phyloP scores from a whole-genome alignment of 2,888 invertebrate species.

The Chloroclystis v-ata region DNA sequence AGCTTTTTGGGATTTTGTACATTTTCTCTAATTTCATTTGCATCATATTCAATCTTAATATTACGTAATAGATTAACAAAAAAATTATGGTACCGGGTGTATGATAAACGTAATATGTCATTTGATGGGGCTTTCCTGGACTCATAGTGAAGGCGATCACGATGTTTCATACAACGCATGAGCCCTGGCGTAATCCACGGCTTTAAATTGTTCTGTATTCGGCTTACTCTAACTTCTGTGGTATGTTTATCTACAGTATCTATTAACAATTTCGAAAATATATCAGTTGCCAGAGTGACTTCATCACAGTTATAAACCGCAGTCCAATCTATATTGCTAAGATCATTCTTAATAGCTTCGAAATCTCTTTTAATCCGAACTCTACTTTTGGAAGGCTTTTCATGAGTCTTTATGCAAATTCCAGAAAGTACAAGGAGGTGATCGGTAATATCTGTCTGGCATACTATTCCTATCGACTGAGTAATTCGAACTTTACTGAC shows the following conservation, averaged over 20 bases:
- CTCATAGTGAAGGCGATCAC: constrained; percentile 13
- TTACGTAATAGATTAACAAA: constrained; percentile 10
- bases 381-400: neutral
- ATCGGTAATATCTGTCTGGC: neutral
- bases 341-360: neutral
- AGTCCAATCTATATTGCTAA: neutral
- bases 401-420: neutral
- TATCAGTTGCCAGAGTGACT: neutral
- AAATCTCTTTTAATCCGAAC: neutral
- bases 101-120: constrained; percentile 1
- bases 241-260: neutral
- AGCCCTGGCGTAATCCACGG: constrained; percentile 14
- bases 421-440: neutral
- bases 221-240: neutral
- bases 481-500: neutral
- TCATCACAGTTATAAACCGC: neutral
- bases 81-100: constrained; percentile 13
- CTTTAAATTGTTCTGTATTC: neutral
- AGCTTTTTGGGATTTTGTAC: constrained; percentile 8
- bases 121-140: constrained; percentile 7
- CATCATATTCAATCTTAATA: constrained; percentile 12
- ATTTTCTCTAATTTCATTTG: constrained; percentile 1
- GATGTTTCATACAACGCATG: constrained; percentile 16
- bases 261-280: neutral
- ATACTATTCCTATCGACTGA: neutral